Evolutionary conservation across 35 echinoderm and acorn worm genomes (phyloP), one percentile per base, ranked within the genome.

Genomic region (Strongylocentrotus purpuratus): DNA sequence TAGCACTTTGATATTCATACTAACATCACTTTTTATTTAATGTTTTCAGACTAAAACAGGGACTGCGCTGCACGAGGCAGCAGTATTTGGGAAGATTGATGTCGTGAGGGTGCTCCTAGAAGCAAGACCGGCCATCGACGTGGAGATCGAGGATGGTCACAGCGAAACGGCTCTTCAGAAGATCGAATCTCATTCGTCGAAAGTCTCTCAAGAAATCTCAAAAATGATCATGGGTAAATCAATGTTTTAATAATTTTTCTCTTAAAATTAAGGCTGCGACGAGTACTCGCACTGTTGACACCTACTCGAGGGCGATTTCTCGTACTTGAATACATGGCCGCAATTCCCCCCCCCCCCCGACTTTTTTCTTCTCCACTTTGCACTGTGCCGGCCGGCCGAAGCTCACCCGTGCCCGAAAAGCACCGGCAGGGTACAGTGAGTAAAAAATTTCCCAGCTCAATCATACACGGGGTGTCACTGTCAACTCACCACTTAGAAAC

Each of bases 1-100:
- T n/a, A n/a, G n/a, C n/a, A 18, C 22, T 70, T 25, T 70, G 5
- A 70, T 70, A 0, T 25, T 70, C 61, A 70, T 70, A 0, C 0
- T 25, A 70, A 25, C 18, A 70, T 46, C 32, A 11, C 41, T 35
- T 88, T 88, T 88, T 2, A 11, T 86, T 88, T 88, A 28, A 12
- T 15, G 13, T n/a, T 46, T 46, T 22, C 97, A 99, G 98, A 61
- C 96, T n/a, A 97, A 95, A 46, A 97, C 58, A 32, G 98, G 98
- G 4, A 98, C 98, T 48, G 97, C 98, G 7, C 96, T 99, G 2
- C 98, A 99, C 47, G 98, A 99, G 46, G 98, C 98, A 25, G 98
- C 98, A 0, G 46, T 99, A 5, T 99, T 96, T 95, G 98, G 98
- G 47, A 99, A 99, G 86, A 95, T 96, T 31, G 98, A 99, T 71